Evolutionary conservation across 2,888 invertebrate genomes (phyloP).

Genomic region (Oeneis ivallda): DNA sequence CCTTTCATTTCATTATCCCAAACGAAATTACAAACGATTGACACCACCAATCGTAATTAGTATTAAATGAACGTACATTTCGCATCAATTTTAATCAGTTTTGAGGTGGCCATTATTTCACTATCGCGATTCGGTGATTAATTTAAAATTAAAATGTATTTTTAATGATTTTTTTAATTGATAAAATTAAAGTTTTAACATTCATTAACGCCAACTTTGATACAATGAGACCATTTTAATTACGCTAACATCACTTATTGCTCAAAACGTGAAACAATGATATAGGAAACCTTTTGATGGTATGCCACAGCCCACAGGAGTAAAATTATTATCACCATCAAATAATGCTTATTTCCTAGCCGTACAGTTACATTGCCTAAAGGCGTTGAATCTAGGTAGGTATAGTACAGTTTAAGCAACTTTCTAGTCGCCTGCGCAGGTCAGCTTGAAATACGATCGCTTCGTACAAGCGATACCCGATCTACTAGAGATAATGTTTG

Average conservation of each 20-base stretch:
- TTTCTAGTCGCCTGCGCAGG: constrained; percentile 18
- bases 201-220: not conserved
- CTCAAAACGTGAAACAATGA: not conserved
- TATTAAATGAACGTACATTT: constrained; percentile 16
- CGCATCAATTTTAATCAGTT: constrained; percentile 21
- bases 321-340: too few relatives aligned
- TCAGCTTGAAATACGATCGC: constrained; percentile 15
- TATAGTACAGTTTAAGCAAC: constrained; percentile 12
- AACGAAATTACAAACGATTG: constrained; percentile 12
- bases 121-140: constrained; percentile 4
- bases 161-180: not conserved
- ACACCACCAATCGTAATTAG: constrained; percentile 17
- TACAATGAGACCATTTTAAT: not conserved
- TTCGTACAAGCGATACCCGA: constrained; percentile 9
- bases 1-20: constrained; percentile 3
- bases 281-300: not conserved
- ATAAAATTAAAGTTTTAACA: not conserved
- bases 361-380: constrained; percentile 14
- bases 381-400: constrained; percentile 3
- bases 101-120: constrained; percentile 20
- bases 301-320: too few relatives aligned
- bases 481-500: not conserved
- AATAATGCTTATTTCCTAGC: not conserved
- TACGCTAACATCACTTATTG: not conserved
- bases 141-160: constrained; percentile 1